A percentile compares a stretch with the other conserved stretches of the same genome.
Evolutionary conservation across 2,113 vertebrate genomes (phyloP).

Genomic region (Damaliscus lunatus): DNA sequence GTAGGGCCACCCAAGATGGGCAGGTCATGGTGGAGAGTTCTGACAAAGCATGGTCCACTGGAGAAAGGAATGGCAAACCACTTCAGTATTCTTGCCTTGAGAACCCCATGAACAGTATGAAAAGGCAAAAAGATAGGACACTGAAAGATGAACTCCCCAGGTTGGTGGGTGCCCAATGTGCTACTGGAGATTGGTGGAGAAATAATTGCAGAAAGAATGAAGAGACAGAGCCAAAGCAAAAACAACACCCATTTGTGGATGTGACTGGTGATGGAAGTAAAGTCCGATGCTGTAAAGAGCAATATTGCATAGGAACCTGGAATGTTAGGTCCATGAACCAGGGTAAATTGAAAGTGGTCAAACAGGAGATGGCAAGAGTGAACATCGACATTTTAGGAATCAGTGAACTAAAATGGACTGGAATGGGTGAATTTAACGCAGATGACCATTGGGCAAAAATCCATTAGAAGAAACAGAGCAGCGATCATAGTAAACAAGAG

Average conservation of each 20-base stretch:
- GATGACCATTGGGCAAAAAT: not conserved
- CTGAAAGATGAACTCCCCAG: not conserved
- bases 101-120: not conserved
- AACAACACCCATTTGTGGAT: not conserved
- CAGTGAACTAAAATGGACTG: not conserved
- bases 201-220: not conserved
- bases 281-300: not conserved
- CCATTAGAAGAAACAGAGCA: not conserved
- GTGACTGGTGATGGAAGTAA: not conserved
- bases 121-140: not conserved
- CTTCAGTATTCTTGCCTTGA: not conserved
- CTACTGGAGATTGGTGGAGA: accelerated
- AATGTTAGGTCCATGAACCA: not conserved
- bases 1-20: not conserved
- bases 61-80: not conserved
- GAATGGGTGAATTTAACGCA: not conserved
- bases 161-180: not conserved
- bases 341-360: not conserved
- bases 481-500: not conserved
- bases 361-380: not conserved
- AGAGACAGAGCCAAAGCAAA: not conserved
- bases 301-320: not conserved
- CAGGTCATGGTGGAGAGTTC: not conserved
- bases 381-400: not conserved
- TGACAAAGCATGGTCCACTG: not conserved